Evolutionary conservation across 2,888 invertebrate genomes (phyloP).

Genomic region (Tetramorium bicarinatum): DNA sequence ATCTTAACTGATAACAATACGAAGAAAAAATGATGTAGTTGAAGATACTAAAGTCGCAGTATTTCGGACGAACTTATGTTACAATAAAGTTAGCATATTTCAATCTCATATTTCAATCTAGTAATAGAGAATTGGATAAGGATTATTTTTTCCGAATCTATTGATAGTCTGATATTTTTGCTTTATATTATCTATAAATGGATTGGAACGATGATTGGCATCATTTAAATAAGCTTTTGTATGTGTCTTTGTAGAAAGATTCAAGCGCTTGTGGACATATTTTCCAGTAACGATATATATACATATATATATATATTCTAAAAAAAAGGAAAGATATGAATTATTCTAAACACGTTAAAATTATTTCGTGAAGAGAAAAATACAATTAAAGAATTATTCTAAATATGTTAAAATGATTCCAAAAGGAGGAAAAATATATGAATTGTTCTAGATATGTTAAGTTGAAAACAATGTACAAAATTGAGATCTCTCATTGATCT

Average conservation of each 20-base stretch:
- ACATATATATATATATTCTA: background rate
- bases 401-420: background rate
- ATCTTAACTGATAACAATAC: background rate
- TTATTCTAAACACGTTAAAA: background rate
- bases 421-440: background rate
- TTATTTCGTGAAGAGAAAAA: background rate
- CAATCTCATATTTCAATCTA: background rate
- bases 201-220: background rate
- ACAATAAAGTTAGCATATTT: background rate
- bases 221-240: conserved; percentile 9
- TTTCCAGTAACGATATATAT: conserved; percentile 2
- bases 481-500: conserved; percentile 20
- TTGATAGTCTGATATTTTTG: background rate
- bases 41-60: conserved; percentile 30
- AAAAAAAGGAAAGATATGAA: background rate
- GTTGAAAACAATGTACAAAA: conserved; percentile 34
- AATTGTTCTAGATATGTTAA: background rate
- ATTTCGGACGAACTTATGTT: conserved; percentile 24
- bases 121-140: background rate
- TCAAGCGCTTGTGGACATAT: background rate
- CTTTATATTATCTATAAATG: background rate
- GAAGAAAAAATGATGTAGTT: background rate
- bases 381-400: background rate
- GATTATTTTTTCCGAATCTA: conserved; percentile 17
- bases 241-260: conserved; percentile 23